Base-by-base conservation (phyloP, 2,113 vertebrate species). In the Phalacrocorax pelagicus region DNA sequence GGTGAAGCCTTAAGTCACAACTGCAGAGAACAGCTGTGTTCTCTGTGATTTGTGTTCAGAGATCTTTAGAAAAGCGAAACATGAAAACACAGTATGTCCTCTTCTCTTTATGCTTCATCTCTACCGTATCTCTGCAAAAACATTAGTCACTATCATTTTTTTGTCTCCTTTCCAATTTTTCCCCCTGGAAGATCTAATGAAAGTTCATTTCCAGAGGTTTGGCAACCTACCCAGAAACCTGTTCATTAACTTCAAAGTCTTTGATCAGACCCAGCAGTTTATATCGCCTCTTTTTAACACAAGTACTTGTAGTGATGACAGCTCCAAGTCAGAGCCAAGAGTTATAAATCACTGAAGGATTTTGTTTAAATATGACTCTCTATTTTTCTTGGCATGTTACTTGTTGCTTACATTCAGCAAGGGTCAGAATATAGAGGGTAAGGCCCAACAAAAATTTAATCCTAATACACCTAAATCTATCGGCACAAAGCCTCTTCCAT, bases 231-330 rank as follows among this genome's bases (percentile, higher is more conserved):
- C 20, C 47, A 70, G 72, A 88, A 82, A 84, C 34, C 34, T 75
- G 67, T 73, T 97, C 91, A 95, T 95, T 94, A 94, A 30, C 67
- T 94, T 92, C 92, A 72, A 88, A 82, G 66, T 81, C 69, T 96
- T 98, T 93, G 73, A 96, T 92, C 74, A 95, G 92, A 71, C 9
- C 36, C 83, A 89, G 94, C 19, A 54, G 58, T 87, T 94, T 92
- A 88, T 66, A 54, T 71, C 12, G 6, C n/a, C 24, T 94, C 49
- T 83, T 81, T 95, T 66, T 92, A 74, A 40, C 42, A 80, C 54
- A 93, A 74, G 40, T 88, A 83, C 46, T 82, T 95, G 49, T 55
- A 90, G 71, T 47, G 85, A 94, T 88, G 90, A 93, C 77, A 95
- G 70, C 27, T 67, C 57, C 67, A 82, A 92, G 63, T 82, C 62